These are phyloP conservation scores for Labia minor DNA, from an alignment of 2,888 invertebrate genomes.

Conservation along the genomic window DNA sequence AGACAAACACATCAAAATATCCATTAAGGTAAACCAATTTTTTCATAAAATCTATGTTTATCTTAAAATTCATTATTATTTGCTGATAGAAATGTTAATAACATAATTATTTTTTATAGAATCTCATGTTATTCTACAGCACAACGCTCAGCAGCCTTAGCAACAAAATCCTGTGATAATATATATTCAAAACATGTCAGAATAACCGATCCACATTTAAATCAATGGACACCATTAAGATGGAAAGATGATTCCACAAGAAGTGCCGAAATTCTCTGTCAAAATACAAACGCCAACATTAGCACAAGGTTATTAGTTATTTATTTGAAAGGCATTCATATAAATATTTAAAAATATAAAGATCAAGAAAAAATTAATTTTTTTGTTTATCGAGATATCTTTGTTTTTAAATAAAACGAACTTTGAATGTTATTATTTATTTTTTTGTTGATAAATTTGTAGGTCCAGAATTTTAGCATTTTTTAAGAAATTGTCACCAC, in stretches of 20 bases:
- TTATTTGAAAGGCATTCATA: no score
- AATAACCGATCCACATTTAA: constrained; percentile 13
- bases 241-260: constrained; percentile 24
- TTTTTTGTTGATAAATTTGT: no score
- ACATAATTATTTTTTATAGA: neutral
- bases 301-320: constrained; percentile 14
- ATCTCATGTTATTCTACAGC: constrained; percentile 1
- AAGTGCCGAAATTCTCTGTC: constrained; percentile 23
- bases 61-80: no score
- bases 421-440: no score
- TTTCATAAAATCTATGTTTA: no score
- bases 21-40: neutral
- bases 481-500: constrained; percentile 25
- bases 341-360: neutral
- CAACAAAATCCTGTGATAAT: constrained; percentile 25
- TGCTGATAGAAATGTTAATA: no score
- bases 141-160: constrained; percentile 18
- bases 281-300: neutral
- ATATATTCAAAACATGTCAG: constrained; percentile 22
- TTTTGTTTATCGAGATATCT: no score
- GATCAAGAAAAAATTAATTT: neutral
- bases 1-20: neutral
- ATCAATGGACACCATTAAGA: constrained; percentile 19
- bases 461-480: constrained; percentile 23
- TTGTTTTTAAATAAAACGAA: no score